phyloP scores from a whole-genome alignment of 2,113 vertebrate genomes.

The Colius striatus region DNA sequence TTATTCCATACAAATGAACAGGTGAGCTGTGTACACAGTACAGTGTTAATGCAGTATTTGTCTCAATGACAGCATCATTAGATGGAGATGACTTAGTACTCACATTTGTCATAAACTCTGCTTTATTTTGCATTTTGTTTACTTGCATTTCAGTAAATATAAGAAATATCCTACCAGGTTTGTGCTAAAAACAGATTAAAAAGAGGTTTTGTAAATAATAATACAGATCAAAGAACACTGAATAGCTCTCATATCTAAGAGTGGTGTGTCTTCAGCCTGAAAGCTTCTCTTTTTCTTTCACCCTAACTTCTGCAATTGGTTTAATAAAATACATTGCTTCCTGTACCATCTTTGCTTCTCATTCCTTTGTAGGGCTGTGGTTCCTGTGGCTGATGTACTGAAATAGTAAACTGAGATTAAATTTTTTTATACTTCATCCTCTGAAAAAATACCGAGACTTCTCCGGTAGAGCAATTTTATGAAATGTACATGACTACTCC shows the following conservation, averaged over 20 bases:
- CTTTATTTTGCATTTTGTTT: constrained; percentile 15
- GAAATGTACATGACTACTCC: neutral
- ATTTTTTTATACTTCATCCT: neutral
- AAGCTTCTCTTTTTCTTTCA: neutral
- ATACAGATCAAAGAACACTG: neutral
- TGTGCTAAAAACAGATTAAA: neutral
- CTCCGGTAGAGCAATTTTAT: neutral
- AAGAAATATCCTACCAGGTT: neutral
- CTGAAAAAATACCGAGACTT: neutral
- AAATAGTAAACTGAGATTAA: neutral
- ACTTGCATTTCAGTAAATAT: neutral
- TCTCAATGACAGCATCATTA: neutral
- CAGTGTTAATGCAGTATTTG: neutral
- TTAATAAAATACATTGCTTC: neutral
- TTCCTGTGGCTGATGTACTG: neutral
- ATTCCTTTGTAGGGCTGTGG: neutral
- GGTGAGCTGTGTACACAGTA: neutral
- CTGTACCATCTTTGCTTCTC: neutral
- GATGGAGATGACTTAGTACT: neutral
- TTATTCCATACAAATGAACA: neutral
- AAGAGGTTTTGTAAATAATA: neutral
- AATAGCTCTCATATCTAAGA: neutral
- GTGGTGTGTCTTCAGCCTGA: neutral
- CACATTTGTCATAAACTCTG: neutral
- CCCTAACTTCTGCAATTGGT: neutral